These are phyloP conservation scores for Alectura lathami DNA, from an alignment of 2,113 vertebrate genomes.

Conservation along the genomic window DNA sequence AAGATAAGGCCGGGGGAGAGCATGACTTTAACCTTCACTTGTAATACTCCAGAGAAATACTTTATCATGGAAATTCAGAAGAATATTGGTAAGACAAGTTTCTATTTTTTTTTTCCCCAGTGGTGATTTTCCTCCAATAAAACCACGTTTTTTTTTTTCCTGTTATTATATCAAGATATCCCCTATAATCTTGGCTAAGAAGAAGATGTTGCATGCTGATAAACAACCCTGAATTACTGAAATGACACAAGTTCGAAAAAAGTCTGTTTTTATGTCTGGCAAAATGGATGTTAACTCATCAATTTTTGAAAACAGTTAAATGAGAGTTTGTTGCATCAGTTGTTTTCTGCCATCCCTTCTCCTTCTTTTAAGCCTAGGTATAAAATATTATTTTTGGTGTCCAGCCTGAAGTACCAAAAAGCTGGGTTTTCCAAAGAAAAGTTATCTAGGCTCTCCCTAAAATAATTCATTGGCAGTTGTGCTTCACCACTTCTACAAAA, in stretches of 20 bases:
- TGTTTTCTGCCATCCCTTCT: not conserved
- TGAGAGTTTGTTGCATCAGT: not conserved
- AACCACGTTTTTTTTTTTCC: not conserved
- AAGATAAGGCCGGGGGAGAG: conserved; percentile 72
- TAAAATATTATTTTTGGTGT: not conserved
- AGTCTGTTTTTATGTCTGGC: not conserved
- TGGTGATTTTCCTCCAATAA: not conserved
- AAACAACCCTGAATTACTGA: not conserved
- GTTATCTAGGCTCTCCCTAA: not conserved
- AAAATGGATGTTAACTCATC: not conserved
- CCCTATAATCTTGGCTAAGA: not conserved
- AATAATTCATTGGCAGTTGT: not conserved
- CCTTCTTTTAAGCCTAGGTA: not conserved
- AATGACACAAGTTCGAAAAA: not conserved
- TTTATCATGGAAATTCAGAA: conserved; percentile 74
- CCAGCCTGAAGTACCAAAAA: not conserved
- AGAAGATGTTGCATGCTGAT: not conserved
- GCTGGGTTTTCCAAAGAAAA: not conserved
- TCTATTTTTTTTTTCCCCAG: not conserved
- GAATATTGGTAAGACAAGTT: conserved; percentile 76
- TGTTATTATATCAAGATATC: not conserved
- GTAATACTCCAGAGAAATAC: conserved; percentile 67
- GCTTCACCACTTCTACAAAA: not conserved
- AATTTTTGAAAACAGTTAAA: not conserved
- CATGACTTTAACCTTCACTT: conserved; percentile 73